These are phyloP conservation scores for Euborellia annulipes DNA, from an alignment of 1,140 invertebrate genomes.

Conservation along the genomic window DNA sequence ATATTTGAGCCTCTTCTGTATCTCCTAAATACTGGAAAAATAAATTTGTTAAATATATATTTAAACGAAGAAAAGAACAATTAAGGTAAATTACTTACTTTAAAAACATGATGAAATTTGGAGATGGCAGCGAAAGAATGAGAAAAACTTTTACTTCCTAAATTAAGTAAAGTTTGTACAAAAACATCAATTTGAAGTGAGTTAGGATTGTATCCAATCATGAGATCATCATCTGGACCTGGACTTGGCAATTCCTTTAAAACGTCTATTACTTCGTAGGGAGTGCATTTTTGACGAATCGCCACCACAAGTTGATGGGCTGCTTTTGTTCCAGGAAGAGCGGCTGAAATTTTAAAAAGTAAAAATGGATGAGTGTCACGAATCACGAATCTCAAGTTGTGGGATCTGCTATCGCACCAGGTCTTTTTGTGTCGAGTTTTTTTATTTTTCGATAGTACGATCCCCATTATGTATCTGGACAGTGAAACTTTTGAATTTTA, in stretches of 20 bases:
- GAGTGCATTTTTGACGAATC: slow-evolving; percentile 72
- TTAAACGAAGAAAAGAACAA: too few species aligned
- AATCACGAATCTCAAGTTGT: too few species aligned
- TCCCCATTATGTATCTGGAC: too few species aligned
- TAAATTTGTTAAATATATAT: slow-evolving; percentile 2
- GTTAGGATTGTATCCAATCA: slow-evolving; percentile 62
- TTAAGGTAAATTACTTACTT: too few species aligned
- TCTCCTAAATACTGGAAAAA: slow-evolving; percentile 58
- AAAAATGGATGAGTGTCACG: too few species aligned
- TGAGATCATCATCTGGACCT: slow-evolving; percentile 45
- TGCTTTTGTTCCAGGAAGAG: slow-evolving; percentile 61
- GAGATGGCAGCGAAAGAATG: slow-evolving; percentile 95
- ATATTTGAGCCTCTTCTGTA: slow-evolving; percentile 90
- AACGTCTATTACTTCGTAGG: slow-evolving; percentile 81
- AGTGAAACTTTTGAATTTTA: too few species aligned
- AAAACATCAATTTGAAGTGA: slow-evolving; percentile 95
- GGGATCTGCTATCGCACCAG: too few species aligned
- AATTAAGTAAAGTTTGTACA: slow-evolving; percentile 80
- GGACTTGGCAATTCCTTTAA: slow-evolving; percentile 73
- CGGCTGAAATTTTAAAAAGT: slow-evolving; percentile 49
- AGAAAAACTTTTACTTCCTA: slow-evolving; percentile 93
- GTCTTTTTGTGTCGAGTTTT: too few species aligned
- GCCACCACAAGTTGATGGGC: slow-evolving; percentile 72
- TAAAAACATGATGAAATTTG: slow-evolving; percentile 90
- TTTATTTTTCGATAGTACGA: too few species aligned